Conservation (phyloP, 2,113 vertebrate genomes). For the Oceanodroma tethys region DNA sequence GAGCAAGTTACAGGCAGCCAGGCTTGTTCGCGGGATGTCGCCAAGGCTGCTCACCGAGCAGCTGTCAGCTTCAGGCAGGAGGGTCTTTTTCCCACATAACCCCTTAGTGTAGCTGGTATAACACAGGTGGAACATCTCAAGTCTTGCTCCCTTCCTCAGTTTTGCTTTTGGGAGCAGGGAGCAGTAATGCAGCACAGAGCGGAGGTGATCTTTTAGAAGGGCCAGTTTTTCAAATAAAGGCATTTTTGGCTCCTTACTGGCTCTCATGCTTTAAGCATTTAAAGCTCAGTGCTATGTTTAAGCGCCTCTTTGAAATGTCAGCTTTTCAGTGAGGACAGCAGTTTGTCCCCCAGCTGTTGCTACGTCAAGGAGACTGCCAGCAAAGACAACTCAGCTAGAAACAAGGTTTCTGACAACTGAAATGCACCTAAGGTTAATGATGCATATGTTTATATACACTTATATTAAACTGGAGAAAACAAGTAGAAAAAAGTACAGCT, state of each 20-base stretch:
- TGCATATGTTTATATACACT: not conserved
- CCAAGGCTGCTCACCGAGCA: not conserved
- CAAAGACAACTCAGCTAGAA: not conserved
- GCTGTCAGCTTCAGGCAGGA: not conserved
- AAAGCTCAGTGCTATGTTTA: not conserved
- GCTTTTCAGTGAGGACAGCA: not conserved
- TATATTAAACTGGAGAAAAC: not conserved
- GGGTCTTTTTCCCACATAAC: not conserved
- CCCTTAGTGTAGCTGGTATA: fast-evolving
- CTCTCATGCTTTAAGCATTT: not conserved
- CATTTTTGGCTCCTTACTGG: not conserved
- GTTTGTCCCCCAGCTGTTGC: not conserved
- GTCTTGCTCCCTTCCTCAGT: not conserved
- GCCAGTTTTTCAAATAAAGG: not conserved
- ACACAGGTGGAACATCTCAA: not conserved
- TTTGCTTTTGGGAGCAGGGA: not conserved
- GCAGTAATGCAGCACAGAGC: not conserved
- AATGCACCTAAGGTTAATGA: not conserved
- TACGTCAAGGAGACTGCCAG: not conserved
- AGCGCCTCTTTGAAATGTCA: not conserved
- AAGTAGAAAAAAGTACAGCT: not conserved
- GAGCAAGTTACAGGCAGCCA: not conserved
- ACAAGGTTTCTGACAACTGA: not conserved
- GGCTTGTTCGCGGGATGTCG: not conserved
- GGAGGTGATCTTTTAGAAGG: not conserved